Conservation (phyloP, 1,140 invertebrate genomes). For the Brachionus sp. region DNA sequence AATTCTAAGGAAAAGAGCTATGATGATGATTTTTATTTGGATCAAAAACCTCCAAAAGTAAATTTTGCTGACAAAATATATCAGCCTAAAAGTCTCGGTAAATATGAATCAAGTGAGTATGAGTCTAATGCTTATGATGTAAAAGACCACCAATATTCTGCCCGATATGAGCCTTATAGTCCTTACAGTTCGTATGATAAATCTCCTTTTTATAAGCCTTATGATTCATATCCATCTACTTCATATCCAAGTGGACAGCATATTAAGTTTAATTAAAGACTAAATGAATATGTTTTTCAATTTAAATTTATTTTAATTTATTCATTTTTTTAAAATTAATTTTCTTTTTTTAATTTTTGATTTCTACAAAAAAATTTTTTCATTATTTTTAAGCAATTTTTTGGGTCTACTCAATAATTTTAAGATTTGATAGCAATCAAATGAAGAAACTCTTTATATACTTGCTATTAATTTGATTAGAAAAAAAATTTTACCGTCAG, state of each 20-base stretch:
- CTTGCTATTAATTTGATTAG: too few species aligned
- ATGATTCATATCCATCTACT: not conserved
- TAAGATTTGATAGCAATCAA: too few species aligned
- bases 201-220: not conserved
- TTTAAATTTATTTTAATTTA: too few species aligned
- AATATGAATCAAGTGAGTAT: not conserved
- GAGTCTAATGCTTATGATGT: not conserved
- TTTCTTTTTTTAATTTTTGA: too few species aligned
- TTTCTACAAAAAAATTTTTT: too few species aligned
- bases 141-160: not conserved
- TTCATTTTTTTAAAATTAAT: too few species aligned
- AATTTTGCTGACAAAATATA: not conserved
- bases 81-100: not conserved
- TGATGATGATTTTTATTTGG: not conserved
- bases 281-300: too few species aligned
- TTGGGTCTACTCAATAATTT: too few species aligned
- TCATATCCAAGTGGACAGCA: not conserved
- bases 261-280: too few species aligned
- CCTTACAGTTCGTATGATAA: not conserved
- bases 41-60: not conserved
- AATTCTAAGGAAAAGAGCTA: not conserved
- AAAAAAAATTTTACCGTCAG: too few species aligned
- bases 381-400: too few species aligned
- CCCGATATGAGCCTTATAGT: not conserved
- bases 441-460: too few species aligned